These are phyloP conservation scores for Whitmania pigra DNA, from an alignment of 1,140 invertebrate genomes.

Conservation along the genomic window DNA sequence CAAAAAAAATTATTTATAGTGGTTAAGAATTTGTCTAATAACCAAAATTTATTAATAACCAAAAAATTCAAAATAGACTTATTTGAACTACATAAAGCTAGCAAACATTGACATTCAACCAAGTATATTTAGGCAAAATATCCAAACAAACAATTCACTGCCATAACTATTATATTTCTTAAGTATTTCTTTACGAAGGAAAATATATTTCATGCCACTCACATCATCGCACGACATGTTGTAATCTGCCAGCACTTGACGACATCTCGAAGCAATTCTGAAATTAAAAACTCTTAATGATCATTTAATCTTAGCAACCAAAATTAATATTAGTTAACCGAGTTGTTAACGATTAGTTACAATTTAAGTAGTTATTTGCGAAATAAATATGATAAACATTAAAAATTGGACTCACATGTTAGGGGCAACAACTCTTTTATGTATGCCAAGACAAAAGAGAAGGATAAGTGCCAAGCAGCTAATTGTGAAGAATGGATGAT, in stretches of 20 bases:
- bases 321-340: background rate
- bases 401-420: slow-evolving; percentile 52
- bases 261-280: slow-evolving; percentile 68
- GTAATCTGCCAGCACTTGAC: slow-evolving; percentile 78
- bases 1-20: too few species aligned
- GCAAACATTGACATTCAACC: background rate
- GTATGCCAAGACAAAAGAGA: slow-evolving; percentile 78
- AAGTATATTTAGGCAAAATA: background rate
- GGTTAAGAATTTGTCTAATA: too few species aligned
- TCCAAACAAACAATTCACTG: too few species aligned
- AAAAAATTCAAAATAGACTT: background rate
- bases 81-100: background rate
- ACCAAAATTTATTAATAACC: too few species aligned
- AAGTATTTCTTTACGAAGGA: too few species aligned
- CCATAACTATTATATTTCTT: too few species aligned
- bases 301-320: background rate
- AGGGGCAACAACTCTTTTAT: slow-evolving; percentile 85
- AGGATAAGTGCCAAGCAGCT: slow-evolving; percentile 72
- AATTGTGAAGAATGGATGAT: slow-evolving; percentile 91
- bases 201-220: slow-evolving; percentile 46
- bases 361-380: background rate
- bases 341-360: background rate
- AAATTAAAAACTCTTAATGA: too few species aligned
- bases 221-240: slow-evolving; percentile 97
- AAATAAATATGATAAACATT: background rate